Base-by-base conservation (phyloP, 2,888 invertebrate species). In the Epirrita christyi region DNA sequence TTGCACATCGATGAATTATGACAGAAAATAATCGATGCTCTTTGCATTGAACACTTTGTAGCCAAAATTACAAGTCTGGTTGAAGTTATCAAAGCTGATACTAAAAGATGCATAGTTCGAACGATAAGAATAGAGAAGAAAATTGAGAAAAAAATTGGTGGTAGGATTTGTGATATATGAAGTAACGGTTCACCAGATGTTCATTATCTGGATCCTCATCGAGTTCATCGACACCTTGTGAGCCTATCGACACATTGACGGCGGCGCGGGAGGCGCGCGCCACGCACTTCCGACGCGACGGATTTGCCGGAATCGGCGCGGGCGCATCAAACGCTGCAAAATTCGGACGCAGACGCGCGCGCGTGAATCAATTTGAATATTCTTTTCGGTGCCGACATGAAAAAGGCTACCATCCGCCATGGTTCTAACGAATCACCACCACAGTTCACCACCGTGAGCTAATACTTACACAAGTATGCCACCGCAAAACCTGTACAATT, bases 271-370 rank as follows among this genome's bases (percentile, higher is more conserved):
- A 72, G 81, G 83, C 87, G 84, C 86, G 83, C 85, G 84, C 85
- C 83, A 85, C 87, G 80, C 82, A 91, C 90, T 91, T 92, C 92
- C 92, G 92, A 91, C 88, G 88, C 86, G 90, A 90, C 92, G 90
- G 90, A 92, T 91, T 92, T 90, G 91, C 90, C 90, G 89, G 92
- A 92, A 92, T 89, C 89, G 90, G 80, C 81, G 89, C 89, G 88
- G 91, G 87, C 89, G 88, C 91, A 86, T 91, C 92, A 92, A 92
- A 92, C 84, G 83, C 79, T 81, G 90, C 91, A 78, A 91, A 92
- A 86, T 92, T 92, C 88, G 90, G 90, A 86, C 87, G 80, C 82
- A 78, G 85, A 76, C 80, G 83, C 83, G 86, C 82, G 87, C 86
- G 88, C 89, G 90, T 90, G 91, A 89, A 90, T 88, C 81, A 78